Percentiles rank a stretch among this genome's conserved stretches.
Evolutionary conservation across 2,113 vertebrate species (phyloP).

Genomic region (Dunckerocampus dactyliophorus): DNA sequence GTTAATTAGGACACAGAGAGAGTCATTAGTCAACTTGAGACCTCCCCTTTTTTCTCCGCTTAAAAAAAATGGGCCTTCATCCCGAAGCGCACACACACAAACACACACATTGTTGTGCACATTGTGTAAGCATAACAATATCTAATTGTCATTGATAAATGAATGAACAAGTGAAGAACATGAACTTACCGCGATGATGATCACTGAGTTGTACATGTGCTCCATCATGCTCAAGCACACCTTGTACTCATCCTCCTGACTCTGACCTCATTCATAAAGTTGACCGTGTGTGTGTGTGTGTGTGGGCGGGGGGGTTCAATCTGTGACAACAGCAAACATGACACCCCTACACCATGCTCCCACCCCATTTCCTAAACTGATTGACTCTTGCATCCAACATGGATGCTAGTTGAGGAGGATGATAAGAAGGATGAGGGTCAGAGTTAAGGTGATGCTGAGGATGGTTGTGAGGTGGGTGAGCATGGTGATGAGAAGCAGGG

Average conservation of each 20-base stretch:
- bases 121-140: constrained; percentile 14
- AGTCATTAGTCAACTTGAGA: constrained; percentile 80
- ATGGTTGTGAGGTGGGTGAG: too few relatives aligned
- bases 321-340: constrained; percentile 6
- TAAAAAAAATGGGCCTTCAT: constrained; percentile 69
- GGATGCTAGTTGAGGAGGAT: too few relatives aligned
- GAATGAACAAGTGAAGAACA: too few relatives aligned
- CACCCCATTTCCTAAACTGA: neutral
- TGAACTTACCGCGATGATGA: neutral
- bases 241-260: constrained; percentile 13
- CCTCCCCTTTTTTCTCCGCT: constrained; percentile 72
- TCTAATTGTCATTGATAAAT: constrained; percentile 12
- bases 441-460: too few relatives aligned
- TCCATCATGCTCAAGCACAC: neutral
- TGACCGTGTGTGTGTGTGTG: constrained; percentile 10
- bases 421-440: too few relatives aligned
- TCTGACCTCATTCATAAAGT: neutral
- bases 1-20: constrained; percentile 82
- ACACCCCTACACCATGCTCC: too few relatives aligned
- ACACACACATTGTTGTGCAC: constrained; percentile 15
- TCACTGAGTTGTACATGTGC: constrained; percentile 57
- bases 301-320: constrained; percentile 5
- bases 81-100: constrained; percentile 27
- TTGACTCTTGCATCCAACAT: neutral
- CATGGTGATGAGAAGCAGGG: too few relatives aligned